Conservation (phyloP, 1,140 invertebrate genomes). For the Grapholita molesta region DNA sequence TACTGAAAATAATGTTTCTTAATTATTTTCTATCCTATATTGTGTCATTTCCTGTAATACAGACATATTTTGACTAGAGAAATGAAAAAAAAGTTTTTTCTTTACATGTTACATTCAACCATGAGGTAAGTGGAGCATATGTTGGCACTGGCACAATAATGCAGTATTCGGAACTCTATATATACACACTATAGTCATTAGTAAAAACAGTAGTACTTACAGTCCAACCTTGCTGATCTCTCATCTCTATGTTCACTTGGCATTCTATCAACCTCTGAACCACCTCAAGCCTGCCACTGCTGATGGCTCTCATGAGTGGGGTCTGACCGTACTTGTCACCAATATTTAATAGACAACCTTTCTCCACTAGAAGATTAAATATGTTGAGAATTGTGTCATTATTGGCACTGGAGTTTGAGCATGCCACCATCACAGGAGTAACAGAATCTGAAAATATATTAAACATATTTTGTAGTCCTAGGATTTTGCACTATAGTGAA, state of each 20-base stretch:
- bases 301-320: slow-evolving; percentile 78
- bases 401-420: slow-evolving; percentile 56
- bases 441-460: slow-evolving; percentile 67
- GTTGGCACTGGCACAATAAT: no score
- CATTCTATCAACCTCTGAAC: slow-evolving; percentile 69
- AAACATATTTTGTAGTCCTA: not conserved
- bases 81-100: no score
- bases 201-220: slow-evolving; percentile 45
- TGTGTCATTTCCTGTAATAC: no score
- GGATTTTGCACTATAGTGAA: no score
- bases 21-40: no score
- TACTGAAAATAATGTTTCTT: no score
- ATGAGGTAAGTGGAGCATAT: no score
- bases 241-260: slow-evolving; percentile 74
- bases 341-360: slow-evolving; percentile 57
- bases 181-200: no score
- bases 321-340: slow-evolving; percentile 75
- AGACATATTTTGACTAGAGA: no score
- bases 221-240: slow-evolving; percentile 76
- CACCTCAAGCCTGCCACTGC: slow-evolving; percentile 59
- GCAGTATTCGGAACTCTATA: no score
- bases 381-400: slow-evolving; percentile 51
- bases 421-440: slow-evolving; percentile 77
- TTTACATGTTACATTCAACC: no score
- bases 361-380: slow-evolving; percentile 49